Evolutionary conservation across 2,113 vertebrate species (phyloP), one percentile per base, ranked within the genome.

Genomic region (Genyomyrus donnyi): DNA sequence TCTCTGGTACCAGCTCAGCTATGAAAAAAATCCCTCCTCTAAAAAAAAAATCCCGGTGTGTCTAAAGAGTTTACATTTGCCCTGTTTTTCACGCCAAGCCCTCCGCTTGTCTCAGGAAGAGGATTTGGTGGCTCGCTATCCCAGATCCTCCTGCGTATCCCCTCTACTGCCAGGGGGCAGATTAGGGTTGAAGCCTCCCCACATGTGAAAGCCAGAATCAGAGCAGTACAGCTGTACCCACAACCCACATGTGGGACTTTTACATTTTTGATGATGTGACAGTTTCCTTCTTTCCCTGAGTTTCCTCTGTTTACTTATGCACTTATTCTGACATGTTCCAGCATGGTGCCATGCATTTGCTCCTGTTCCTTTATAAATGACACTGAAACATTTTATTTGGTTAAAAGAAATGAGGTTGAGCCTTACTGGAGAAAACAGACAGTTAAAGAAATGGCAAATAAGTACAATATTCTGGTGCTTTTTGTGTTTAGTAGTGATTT

Each of bases 51-150:
- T 85, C 45, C 9, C 19, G 39, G 88, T 84, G 88, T 89, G 83
- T 86, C 58, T 58, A 90, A 88, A 53, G 89, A 91, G 90, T 95
- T 94, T 95, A 92, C 93, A 45, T 46, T 93, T 92, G 94, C 94
- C 94, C 92, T 93, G 95, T 93, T 95, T 80, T 94, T 93, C 95
- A 94, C 95, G 95, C 94, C 93, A 94, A 96, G 95, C 96, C 94
- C 94, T 5, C 95, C 94, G 96, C 95, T 95, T 95, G 95, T 96
- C 95, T 95, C 93, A 95, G 94, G 93, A 95, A 95, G 94, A 95
- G 95, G 95, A 96, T 96, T 96, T 96, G 94, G 95, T 95, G 96
- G 96, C 95, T 96, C 94, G 90, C 94, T 93, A 95, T 96, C 95
- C 95, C 95, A 94, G 93, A 95, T 94, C 88, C 87, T 80, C 85